A percentile compares a stretch with the other conserved stretches of the same genome.
Conservation (phyloP, 2,113 vertebrate species). For the Gasterosteus aculeatus region DNA sequence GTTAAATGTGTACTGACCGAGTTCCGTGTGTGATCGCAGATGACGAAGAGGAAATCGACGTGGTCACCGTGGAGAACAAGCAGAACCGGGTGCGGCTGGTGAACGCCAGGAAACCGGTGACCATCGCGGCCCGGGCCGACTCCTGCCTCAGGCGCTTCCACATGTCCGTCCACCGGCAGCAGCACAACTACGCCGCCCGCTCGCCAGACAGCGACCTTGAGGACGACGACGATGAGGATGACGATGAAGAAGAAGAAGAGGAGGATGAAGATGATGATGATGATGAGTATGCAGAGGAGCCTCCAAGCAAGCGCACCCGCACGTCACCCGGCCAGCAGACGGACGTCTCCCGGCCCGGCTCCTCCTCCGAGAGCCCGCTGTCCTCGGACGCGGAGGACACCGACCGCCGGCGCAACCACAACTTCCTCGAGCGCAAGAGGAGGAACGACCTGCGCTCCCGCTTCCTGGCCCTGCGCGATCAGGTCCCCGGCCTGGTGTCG, state of each 20-base stretch:
- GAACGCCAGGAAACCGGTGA: conserved; percentile 86
- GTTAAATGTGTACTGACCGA: conserved; percentile 26
- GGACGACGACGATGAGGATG: conserved; percentile 36
- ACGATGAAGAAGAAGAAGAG: not conserved
- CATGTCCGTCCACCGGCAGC: conserved; percentile 92
- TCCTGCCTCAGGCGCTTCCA: conserved; percentile 93
- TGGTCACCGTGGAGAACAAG: conserved; percentile 94
- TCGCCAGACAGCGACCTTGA: conserved; percentile 84
- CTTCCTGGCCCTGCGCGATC: conserved; percentile 89
- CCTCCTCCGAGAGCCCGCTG: conserved; percentile 70
- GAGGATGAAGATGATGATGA: conserved; percentile 21
- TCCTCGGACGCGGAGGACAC: conserved; percentile 90
- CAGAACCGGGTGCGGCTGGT: conserved; percentile 86
- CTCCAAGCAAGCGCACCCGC: conserved; percentile 62
- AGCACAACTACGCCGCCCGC: conserved; percentile 96
- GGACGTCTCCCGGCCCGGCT: conserved; percentile 47
- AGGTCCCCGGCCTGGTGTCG: conserved; percentile 88
- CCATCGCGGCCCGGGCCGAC: conserved; percentile 89
- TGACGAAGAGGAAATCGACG: conserved; percentile 91
- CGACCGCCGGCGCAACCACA: conserved; percentile 93
- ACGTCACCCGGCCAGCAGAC: conserved; percentile 16
- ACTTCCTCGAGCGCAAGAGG: conserved; percentile 92
- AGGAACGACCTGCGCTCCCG: conserved; percentile 92
- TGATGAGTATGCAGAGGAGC: conserved; percentile 57
- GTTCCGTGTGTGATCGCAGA: conserved; percentile 56